Base-by-base conservation (phyloP, 2,113 vertebrate genomes). In the Paralichthys olivaceus region DNA sequence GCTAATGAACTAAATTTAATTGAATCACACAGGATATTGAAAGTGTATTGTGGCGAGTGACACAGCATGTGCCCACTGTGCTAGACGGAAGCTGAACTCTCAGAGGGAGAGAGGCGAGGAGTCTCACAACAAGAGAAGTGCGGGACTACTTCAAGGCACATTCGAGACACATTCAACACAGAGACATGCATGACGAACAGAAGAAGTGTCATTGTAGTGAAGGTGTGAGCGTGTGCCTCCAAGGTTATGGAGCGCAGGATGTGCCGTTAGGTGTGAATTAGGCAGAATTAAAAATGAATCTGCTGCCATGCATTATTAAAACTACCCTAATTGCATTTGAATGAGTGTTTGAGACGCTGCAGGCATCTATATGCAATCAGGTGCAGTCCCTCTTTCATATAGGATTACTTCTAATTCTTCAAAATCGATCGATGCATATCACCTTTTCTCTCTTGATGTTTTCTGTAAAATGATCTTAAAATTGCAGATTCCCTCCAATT, bases 1-100 rank as follows among this genome's bases (percentile, higher is more conserved):
- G 28, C 75, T 87, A 90, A 90, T 87, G 84, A 90, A 86, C 53
- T 57, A 69, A 80, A 88, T 88, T 85, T 69, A 88, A 91, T 69
- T 47, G 65, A 84, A 82, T 88, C 72, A 45, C 61, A 26, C 64
- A 62, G 79, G 72, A 89, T 77, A 80, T 81, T 58, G 72, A 58
- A 65, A 77, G 62, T 55, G 72, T 11, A 69, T 67, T 53, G 61
- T 1, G 1, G 5, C 45, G 73, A 74, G 59, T 45, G 76, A 80
- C n/a, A 11, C 75, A 66, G 79, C 72, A 54, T 43, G 85, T 25
- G 29, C 59, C 68, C 60, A 43, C 63, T 53, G 55, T 60, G 75
- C 72, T 37, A 14, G 37, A 20, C 3, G 15, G 58, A 77, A 28
- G 43, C 12, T 69, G 43, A 61, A 14, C 37, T 69, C 69, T 69